phyloP scores from a whole-genome alignment of 2,888 invertebrate genomes.

The Dryobota labecula region DNA sequence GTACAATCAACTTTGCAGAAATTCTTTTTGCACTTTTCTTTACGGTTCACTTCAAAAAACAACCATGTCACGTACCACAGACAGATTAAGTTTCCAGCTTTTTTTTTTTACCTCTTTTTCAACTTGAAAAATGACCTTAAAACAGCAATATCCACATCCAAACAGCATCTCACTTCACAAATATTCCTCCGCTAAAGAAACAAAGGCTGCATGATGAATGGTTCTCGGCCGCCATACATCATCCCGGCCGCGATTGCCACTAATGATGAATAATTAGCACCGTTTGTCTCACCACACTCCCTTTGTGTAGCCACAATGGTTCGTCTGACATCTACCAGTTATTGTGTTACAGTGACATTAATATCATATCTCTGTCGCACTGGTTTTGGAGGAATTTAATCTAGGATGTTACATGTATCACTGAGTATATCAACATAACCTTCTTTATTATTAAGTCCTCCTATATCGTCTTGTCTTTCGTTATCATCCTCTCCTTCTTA shows the following conservation, averaged over 20 bases:
- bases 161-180: slow-evolving; percentile 56
- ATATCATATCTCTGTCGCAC: slow-evolving; percentile 59
- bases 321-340: slow-evolving; percentile 62
- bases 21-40: slow-evolving; percentile 18
- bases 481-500: slow-evolving; percentile 5
- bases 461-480: slow-evolving; percentile 2
- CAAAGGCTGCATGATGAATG: slow-evolving; percentile 78
- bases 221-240: slow-evolving; percentile 74
- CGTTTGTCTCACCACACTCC: slow-evolving; percentile 78
- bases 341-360: slow-evolving; percentile 69
- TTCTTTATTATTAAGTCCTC: not conserved
- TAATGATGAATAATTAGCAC: slow-evolving; percentile 84
- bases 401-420: slow-evolving; percentile 10
- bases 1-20: slow-evolving; percentile 25
- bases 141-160: slow-evolving; percentile 47
- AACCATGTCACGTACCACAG: slow-evolving; percentile 2
- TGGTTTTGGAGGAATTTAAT: slow-evolving; percentile 43
- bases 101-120: slow-evolving; percentile 17
- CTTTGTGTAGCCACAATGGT: slow-evolving; percentile 70
- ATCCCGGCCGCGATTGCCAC: slow-evolving; percentile 71
- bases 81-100: slow-evolving; percentile 19
- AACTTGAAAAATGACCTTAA: slow-evolving; percentile 22
- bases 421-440: not conserved
- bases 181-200: slow-evolving; percentile 62
- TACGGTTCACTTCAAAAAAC: not conserved